Conservation (phyloP, 2,888 invertebrate species). For the Diogma glabrata region DNA sequence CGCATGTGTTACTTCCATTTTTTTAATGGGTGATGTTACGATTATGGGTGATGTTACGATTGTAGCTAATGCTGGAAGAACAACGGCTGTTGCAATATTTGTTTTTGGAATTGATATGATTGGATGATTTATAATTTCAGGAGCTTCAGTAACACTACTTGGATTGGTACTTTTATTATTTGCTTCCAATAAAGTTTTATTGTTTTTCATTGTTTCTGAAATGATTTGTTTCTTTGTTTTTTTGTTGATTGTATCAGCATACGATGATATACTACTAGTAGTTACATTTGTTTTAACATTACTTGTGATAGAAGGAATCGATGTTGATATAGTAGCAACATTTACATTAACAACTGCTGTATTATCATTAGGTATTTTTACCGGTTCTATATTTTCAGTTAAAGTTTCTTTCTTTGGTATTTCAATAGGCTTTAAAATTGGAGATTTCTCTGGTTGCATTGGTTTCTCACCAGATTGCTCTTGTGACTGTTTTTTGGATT, state of each 20-base stretch:
- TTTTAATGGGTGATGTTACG: not conserved
- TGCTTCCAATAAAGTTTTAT: constrained; percentile 3
- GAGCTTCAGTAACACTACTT: not conserved
- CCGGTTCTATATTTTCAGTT: not conserved
- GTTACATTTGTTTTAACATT: not conserved
- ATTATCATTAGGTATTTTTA: not conserved
- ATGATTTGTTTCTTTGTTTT: constrained; percentile 34
- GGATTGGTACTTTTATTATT: constrained; percentile 1
- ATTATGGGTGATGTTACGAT: not conserved
- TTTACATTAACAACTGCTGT: no score
- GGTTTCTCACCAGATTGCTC: no score
- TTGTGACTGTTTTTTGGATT: no score
- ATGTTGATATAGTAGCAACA: not conserved
- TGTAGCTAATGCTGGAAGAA: not conserved
- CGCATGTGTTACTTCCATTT: not conserved
- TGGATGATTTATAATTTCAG: constrained; percentile 1
- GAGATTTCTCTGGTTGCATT: no score
- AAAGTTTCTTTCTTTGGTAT: no score
- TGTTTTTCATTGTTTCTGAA: constrained; percentile 21
- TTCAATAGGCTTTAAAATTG: no score
- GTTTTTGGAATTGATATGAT: not conserved
- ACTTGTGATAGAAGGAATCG: not conserved
- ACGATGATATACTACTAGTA: not conserved
- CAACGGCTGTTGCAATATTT: not conserved
- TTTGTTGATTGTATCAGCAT: constrained; percentile 19